These are phyloP conservation scores for Cynopterus brachyotis DNA, from an alignment of 2,113 vertebrate species.

Conservation along the genomic window DNA sequence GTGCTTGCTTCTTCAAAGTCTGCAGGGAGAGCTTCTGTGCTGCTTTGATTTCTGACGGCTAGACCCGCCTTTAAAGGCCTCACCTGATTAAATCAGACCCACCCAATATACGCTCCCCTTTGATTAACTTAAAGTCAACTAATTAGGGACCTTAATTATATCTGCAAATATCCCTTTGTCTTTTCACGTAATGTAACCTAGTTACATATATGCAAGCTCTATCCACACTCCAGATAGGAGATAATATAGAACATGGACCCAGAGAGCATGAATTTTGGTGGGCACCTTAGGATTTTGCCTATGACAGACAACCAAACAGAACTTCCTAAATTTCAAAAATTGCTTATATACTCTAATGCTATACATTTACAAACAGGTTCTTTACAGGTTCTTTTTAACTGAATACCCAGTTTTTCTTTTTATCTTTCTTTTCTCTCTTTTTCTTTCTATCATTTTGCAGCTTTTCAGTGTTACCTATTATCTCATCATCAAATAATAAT, in stretches of 20 bases:
- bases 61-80: not conserved
- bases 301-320: not conserved
- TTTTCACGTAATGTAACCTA: not conserved
- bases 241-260: not conserved
- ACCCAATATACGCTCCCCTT: not conserved
- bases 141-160: not conserved
- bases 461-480: not conserved
- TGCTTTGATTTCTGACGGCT: not conserved
- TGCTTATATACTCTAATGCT: not conserved
- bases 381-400: not conserved
- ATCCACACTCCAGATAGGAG: not conserved
- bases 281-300: not conserved
- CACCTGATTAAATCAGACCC: not conserved
- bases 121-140: not conserved
- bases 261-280: not conserved
- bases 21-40: not conserved
- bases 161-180: not conserved
- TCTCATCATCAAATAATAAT: not conserved
- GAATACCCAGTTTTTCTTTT: not conserved
- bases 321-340: not conserved
- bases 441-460: not conserved
- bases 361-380: not conserved
- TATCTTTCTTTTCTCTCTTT: too few relatives aligned
- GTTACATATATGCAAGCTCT: not conserved
- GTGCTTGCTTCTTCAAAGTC: not conserved